phyloP scores from a whole-genome alignment of 2,113 vertebrate species.

The Colistium nudipinnis region DNA sequence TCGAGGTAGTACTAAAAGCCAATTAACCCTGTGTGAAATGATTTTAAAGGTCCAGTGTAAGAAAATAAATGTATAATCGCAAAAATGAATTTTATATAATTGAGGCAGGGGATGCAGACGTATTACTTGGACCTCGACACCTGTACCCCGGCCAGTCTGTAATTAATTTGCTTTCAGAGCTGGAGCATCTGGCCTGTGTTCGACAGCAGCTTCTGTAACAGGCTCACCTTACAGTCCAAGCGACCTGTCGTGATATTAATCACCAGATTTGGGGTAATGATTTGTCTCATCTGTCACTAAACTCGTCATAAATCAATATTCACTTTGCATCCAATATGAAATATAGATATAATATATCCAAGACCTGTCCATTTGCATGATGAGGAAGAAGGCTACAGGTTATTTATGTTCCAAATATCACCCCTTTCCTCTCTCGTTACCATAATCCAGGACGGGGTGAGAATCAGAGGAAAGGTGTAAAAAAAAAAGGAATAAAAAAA shows the following conservation, averaged over 20 bases:
- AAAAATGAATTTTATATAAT: conserved; percentile 42
- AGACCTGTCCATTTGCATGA: conserved; percentile 25
- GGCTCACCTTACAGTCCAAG: conserved; percentile 40
- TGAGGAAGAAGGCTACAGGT: not conserved
- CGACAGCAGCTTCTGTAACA: conserved; percentile 31
- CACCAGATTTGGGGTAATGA: conserved; percentile 6
- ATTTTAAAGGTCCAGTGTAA: conserved; percentile 2
- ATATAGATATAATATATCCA: conserved; percentile 20
- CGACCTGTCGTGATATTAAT: conserved; percentile 31
- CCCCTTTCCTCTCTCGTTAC: conserved; percentile 17
- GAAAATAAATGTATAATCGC: conserved; percentile 25
- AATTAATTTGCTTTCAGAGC: conserved; percentile 53
- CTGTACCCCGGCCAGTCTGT: conserved; percentile 34
- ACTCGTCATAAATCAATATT: conserved; percentile 17
- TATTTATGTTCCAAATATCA: too few species aligned
- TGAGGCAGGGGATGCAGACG: conserved; percentile 9
- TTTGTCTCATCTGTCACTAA: conserved; percentile 32
- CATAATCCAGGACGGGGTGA: conserved; percentile 28
- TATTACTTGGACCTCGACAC: conserved; percentile 30
- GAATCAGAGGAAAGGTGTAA: conserved; percentile 26
- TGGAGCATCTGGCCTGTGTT: conserved; percentile 39
- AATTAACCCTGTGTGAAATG: too few species aligned
- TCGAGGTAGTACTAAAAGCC: too few species aligned
- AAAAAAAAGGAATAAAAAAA: conserved; percentile 20
- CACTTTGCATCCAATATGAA: conserved; percentile 12